phyloP scores from a whole-genome alignment of 2,113 vertebrate species.

The Garra rufa region DNA sequence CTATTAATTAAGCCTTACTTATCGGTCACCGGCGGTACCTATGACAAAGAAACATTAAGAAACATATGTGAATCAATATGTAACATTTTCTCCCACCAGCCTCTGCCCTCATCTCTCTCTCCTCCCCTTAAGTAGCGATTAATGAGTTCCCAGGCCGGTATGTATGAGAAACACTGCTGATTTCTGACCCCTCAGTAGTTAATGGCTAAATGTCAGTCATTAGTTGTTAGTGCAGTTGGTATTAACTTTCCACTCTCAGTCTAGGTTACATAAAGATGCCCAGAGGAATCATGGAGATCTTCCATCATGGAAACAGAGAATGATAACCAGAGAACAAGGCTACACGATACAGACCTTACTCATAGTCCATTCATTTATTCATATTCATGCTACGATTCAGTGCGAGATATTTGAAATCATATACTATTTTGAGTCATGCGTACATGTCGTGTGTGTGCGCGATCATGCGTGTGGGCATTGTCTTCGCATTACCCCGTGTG shows the following conservation, averaged over 20 bases:
- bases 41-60: background rate
- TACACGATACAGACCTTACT: background rate
- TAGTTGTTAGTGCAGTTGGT: constrained; percentile 43
- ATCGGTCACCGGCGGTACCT: background rate
- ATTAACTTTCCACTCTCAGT: constrained; percentile 53
- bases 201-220: constrained; percentile 57
- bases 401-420: background rate
- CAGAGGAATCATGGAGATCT: background rate
- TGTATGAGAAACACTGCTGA: constrained; percentile 48
- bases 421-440: background rate
- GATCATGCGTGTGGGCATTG: constrained; percentile 40
- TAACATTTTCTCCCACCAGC: constrained; percentile 24
- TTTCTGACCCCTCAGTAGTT: constrained; percentile 53
- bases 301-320: background rate
- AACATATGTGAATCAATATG: constrained; percentile 1
- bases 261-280: constrained; percentile 24
- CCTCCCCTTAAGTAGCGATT: constrained; percentile 37
- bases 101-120: background rate
- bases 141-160: constrained; percentile 56
- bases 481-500: constrained; percentile 40
- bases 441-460: constrained; percentile 11
- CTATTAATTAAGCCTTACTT: background rate
- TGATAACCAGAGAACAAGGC: background rate
- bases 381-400: background rate
- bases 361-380: constrained; percentile 5